Evolutionary conservation across 2,797 vertebrate species (phyloP), one percentile per base, ranked within the genome.

Genomic region (Sternarchorhynchus goeldii): DNA sequence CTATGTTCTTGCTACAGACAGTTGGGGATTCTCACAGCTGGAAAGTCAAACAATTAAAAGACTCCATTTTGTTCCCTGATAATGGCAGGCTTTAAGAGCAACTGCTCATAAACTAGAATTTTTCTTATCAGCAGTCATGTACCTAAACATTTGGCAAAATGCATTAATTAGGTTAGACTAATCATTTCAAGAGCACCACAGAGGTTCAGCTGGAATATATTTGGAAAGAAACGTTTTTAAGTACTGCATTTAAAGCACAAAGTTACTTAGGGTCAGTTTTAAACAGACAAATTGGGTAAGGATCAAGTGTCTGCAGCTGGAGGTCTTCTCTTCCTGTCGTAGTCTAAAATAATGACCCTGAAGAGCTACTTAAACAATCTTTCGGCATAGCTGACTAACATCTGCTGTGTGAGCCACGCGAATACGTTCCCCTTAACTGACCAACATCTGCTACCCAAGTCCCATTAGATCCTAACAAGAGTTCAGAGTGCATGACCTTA

Each of bases 351-450:
- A 72, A 80, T 67, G 73, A 76, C 58, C 65, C 55, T 56, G 31
- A 80, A 77, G 79, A 45, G 79, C 83, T 80, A 62, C 78, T 69
- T 85, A 71, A 75, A 76, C 80, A 68, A 75, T 76, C 25, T 57
- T 17, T 79, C 67, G 56, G 10, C 21, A 25, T 17, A 18, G n/a
- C 10, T 57, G 58, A 50, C 25, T n/a, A 63, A 32, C 63, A 66
- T 79, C 41, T 59, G 71, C 53, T 29, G 4, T 36, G n/a, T 53
- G 50, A 55, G n/a, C 64, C 58, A 32, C 21, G 41, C 18, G 59
- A 65, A 58, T 67, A 21, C 72, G 75, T 63, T 74, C 59, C 0
- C 32, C 45, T 70, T 29, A 50, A 62, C 66, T 41, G 36, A 64
- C 53, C 21, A 67, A 58, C 73, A 56, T 57, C 79, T 66, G 73